These are phyloP conservation scores for Limnothrissa miodon DNA, from an alignment of 2,113 vertebrate species.

Conservation along the genomic window DNA sequence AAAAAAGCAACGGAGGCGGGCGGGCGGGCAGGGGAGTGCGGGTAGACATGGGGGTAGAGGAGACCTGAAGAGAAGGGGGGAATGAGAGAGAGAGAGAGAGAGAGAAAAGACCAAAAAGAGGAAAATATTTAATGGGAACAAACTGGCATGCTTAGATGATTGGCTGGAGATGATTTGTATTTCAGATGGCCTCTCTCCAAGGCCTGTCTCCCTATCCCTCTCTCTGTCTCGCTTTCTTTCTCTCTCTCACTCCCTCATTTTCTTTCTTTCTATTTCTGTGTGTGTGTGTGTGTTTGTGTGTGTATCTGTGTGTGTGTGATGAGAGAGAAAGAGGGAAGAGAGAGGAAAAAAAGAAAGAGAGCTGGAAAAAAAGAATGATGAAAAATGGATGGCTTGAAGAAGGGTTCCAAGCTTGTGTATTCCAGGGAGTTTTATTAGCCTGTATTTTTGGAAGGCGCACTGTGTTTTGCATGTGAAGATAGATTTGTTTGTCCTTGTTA, in stretches of 20 bases:
- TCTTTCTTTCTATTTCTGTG: not conserved
- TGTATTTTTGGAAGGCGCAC: constrained; percentile 28
- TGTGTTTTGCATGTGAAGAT: constrained; percentile 14
- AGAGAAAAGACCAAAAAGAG: not conserved
- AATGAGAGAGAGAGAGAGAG: not conserved
- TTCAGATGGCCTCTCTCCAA: constrained; percentile 54
- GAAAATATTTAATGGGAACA: constrained; percentile 55
- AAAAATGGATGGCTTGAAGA: constrained; percentile 16
- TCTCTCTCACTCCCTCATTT: not conserved
- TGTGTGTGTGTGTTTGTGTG: not conserved
- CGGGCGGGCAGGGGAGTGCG: no score
- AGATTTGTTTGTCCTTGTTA: constrained; percentile 21
- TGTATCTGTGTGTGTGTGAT: not conserved
- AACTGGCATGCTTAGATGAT: constrained; percentile 59
- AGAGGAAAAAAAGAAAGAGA: constrained; percentile 33
- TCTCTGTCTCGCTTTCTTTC: not conserved
- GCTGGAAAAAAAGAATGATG: not conserved
- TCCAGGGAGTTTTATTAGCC: constrained; percentile 34
- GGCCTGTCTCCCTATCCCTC: constrained; percentile 23
- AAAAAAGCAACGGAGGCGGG: constrained; percentile 35
- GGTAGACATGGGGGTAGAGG: no score
- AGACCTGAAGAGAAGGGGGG: not conserved
- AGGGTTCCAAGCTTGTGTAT: constrained; percentile 19
- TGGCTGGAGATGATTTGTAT: constrained; percentile 60
- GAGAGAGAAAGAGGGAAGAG: constrained; percentile 19